Percentiles rank a stretch among this genome's conserved stretches.
These are phyloP conservation scores for Perognathus longimembris DNA, from an alignment of 2,113 vertebrate genomes.

Conservation along the genomic window DNA sequence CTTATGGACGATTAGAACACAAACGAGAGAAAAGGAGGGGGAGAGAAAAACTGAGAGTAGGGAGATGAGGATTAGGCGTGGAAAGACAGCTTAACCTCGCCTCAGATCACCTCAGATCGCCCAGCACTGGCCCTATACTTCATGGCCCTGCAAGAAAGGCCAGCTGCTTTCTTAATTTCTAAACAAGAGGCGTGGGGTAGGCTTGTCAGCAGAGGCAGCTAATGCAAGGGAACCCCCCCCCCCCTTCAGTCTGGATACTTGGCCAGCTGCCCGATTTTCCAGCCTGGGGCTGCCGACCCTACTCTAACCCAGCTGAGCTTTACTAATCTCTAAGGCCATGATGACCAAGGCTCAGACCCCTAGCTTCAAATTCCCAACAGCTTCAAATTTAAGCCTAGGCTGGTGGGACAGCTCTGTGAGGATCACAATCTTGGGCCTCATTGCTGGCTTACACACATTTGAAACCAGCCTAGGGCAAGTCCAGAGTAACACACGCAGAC, in stretches of 20 bases:
- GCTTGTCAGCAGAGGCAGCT: not conserved
- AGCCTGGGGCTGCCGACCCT: not conserved
- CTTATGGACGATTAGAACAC: conserved; percentile 73
- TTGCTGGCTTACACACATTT: not conserved
- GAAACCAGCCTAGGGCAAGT: conserved; percentile 19
- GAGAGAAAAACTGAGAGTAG: not conserved
- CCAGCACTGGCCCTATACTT: not conserved
- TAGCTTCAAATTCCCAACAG: not conserved
- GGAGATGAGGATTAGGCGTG: not conserved
- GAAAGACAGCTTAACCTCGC: not conserved
- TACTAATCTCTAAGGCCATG: not conserved
- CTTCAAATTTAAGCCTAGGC: not conserved
- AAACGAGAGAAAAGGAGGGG: conserved; percentile 49
- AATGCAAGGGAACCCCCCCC: not conserved
- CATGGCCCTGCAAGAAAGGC: not conserved
- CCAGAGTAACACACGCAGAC: not conserved
- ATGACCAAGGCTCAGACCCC: not conserved
- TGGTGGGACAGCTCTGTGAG: not conserved
- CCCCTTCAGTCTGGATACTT: not conserved
- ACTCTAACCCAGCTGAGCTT: not conserved
- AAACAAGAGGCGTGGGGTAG: not conserved
- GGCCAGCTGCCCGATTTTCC: not conserved
- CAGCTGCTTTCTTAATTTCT: not conserved
- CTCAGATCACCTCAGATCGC: not conserved
- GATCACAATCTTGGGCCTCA: not conserved